Base-by-base conservation (phyloP, 1,140 invertebrate species). In the Cydia pomonella region DNA sequence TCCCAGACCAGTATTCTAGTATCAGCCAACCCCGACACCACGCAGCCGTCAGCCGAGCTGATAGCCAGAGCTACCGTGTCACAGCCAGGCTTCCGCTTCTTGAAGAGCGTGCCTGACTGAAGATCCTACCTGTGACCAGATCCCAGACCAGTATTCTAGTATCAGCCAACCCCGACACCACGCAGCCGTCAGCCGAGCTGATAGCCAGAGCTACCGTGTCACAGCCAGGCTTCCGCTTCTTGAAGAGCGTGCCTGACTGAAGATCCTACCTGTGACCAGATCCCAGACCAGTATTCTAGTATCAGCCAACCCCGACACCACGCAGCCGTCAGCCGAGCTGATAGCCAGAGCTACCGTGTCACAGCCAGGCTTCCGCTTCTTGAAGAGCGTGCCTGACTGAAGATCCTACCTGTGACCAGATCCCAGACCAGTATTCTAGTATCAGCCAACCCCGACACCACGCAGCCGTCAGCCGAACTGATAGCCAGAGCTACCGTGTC, bases 211-310 rank as follows among this genome's bases (percentile, higher is more conserved):
- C 95, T 1, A 96, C 96, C 7, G 96, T 97, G 88, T 96, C 96
- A 75, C 95, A 95, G 63, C 95, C 95, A 0, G 97, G 96, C 89
- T 98, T 98, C 96, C 97, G 97, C 91, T n/a, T n/a, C n/a, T 97
- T 97, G 92, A 98, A 98, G 77, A 98, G 87, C n/a, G n/a, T n/a
- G n/a, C 97, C 97, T 80, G 96, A 97, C 93, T 97, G 96, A n/a
- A 98, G 93, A 92, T 98, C 97, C 91, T 90, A 94, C 97, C 97
- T 63, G 97, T 97, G 16, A 96, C 95, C 1, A 98, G 93, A 92
- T 98, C 97, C 96, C 97, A 98, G 9, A 97, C 96, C n/a, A 97
- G 88, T 62, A 98, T 95, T 80, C 95, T 94, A n/a, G 96, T 95
- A 90, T 97, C 96, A 82, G 97, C 96, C 13, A 97, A 91, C 0